Evolutionary conservation across 1,140 invertebrate genomes (phyloP).

Genomic region (Scaptomyza graminum): DNA sequence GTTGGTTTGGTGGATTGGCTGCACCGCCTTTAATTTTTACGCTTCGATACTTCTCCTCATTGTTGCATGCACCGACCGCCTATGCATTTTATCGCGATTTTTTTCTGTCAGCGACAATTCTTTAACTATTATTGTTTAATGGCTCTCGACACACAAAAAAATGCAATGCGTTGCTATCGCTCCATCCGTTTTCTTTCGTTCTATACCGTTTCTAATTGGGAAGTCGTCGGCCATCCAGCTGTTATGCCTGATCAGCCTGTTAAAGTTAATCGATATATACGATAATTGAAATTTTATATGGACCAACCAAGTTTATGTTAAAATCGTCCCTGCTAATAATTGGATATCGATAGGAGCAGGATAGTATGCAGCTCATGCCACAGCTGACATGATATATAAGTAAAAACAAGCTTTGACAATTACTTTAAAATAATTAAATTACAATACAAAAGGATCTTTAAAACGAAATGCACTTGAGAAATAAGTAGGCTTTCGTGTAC

Average conservation of each 20-base stretch:
- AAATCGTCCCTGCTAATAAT: not conserved
- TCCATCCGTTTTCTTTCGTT: constrained; percentile 44
- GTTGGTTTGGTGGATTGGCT: constrained; percentile 45
- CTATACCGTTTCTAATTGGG: constrained; percentile 35
- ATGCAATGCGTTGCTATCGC: constrained; percentile 53
- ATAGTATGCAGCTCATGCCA: constrained; percentile 4
- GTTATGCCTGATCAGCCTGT: constrained; percentile 15
- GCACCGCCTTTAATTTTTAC: constrained; percentile 68
- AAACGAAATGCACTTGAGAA: not conserved
- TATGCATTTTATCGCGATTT: constrained; percentile 54
- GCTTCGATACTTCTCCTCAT: constrained; percentile 72
- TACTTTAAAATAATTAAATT: not conserved
- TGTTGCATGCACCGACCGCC: constrained; percentile 60
- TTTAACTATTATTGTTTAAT: constrained; percentile 46
- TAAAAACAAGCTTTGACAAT: not conserved
- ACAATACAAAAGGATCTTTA: not conserved
- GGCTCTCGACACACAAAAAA: constrained; percentile 42
- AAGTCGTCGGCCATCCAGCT: constrained; percentile 37
- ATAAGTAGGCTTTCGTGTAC: not conserved
- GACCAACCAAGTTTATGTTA: not conserved
- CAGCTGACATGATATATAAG: not conserved
- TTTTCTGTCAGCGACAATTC: constrained; percentile 40
- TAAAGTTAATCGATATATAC: constrained; percentile 12
- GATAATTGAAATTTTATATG: not conserved
- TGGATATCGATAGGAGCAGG: not conserved